These are phyloP conservation scores for Epinephelus moara DNA, from an alignment of 2,113 vertebrate species.

Conservation along the genomic window DNA sequence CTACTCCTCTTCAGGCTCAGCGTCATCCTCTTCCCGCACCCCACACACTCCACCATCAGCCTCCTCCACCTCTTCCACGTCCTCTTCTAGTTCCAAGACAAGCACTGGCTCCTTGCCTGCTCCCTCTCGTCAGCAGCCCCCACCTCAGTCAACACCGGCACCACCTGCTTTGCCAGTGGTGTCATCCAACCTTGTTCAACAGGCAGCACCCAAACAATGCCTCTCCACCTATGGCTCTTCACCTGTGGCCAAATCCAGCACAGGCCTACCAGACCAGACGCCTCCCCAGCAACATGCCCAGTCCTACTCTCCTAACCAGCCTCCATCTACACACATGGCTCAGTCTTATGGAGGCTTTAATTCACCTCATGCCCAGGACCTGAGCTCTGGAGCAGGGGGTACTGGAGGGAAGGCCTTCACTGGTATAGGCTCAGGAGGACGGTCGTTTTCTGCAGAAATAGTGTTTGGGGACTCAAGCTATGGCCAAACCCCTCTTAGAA, in stretches of 20 bases:
- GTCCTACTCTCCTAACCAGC: constrained; percentile 85
- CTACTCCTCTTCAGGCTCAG: constrained; percentile 79
- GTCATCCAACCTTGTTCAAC: constrained; percentile 72
- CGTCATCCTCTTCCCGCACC: constrained; percentile 76
- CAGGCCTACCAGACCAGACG: constrained; percentile 86
- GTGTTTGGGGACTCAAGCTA: constrained; percentile 82
- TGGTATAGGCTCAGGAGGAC: constrained; percentile 72
- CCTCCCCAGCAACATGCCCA: constrained; percentile 78
- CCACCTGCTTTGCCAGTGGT: constrained; percentile 71
- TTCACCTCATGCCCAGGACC: constrained; percentile 85
- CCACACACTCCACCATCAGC: constrained; percentile 79
- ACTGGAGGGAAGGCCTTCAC: constrained; percentile 76
- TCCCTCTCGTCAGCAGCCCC: constrained; percentile 78
- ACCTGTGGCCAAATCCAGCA: constrained; percentile 82
- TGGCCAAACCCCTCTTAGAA: constrained; percentile 76
- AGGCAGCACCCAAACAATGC: constrained; percentile 74
- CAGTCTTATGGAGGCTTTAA: constrained; percentile 86
- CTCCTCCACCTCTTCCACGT: constrained; percentile 77
- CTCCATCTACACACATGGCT: constrained; percentile 75
- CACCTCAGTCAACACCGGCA: constrained; percentile 66
- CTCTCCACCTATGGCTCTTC: constrained; percentile 80
- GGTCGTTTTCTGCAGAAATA: constrained; percentile 87
- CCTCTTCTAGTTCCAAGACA: constrained; percentile 82
- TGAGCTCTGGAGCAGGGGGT: constrained; percentile 79
- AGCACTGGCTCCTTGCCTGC: constrained; percentile 76